Evolutionary conservation across 2,113 vertebrate species (phyloP), one percentile per base, ranked within the genome.

Genomic region (Limanda limanda): DNA sequence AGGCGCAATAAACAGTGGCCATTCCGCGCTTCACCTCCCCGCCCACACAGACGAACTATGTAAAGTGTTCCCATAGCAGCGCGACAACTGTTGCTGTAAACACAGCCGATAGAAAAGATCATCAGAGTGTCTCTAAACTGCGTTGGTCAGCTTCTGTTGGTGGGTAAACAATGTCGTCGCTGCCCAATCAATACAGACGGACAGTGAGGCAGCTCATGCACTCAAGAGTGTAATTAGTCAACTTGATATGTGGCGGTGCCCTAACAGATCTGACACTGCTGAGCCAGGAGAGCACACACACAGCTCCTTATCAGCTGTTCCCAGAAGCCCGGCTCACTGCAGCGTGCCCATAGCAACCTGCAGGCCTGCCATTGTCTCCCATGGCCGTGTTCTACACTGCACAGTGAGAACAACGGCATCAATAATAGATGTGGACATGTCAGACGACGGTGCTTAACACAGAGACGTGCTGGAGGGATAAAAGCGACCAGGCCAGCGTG

Each of bases 351-450:
- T 89, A 79, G 88, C 89, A 93, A 94, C 91, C 81, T 61, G 81
- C 76, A 24, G 69, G 81, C 37, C 88, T 55, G 40, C 82, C 67
- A 86, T 88, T 85, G 86, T 92, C 76, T 83, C 62, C 72, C 25
- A 55, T 37, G 67, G 45, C 78, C 60, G 76, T 78, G 86, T 89
- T 89, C 78, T 87, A 87, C 27, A 48, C 76, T 40, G 71, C 71
- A 76, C 76, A 61, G 78, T 48, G 31, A 84, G 85, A 87, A 93
- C 87, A 86, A 88, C 74, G 54, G 27, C 86, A 72, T 95, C 79
- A 95, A 94, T 93, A 93, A 94, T 93, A 77, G 86, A 95, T 85
- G 80, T 1, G 0, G 68, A 31, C 84, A 31, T 25, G 60, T 1
- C 61, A 85, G 85, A 83, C 69, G 76, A 75, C 66, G 0, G 83